Base-by-base conservation (phyloP, 2,888 invertebrate species). In the Troilus luridus region DNA sequence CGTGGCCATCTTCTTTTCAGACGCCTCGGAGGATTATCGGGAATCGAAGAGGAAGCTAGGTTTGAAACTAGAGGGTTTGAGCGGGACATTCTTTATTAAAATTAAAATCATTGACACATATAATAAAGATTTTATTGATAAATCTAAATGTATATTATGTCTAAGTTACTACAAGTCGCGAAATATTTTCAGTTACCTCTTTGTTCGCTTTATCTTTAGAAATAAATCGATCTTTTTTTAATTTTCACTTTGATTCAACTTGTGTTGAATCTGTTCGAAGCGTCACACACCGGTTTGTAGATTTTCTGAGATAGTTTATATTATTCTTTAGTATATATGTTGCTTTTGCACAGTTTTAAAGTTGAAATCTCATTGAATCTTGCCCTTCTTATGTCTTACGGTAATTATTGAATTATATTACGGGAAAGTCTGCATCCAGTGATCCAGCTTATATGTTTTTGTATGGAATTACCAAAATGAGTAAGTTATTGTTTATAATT, bases 401-500 rank as follows among this genome's bases (percentile, higher is more conserved):
- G 9, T 19, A 41, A 41, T 77, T 77, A 27, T 77, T 77, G 41
- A 77, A 56, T 27, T 11, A 12, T 85, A 58, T 54, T 54, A n/a
- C 56, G 5, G n/a, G 56, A 85, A 21, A 85, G 21, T 85, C 41
- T 41, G 41, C 41, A 41, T 41, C 1, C 2, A 56, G 56, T n/a
- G n/a, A 56, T 85, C 54, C 56, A 56, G 85, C n/a, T 56, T 85
- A 56, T 85, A 85, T 85, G 85, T 85, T 85, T 54, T 85, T 85
- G 56, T 85, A n/a, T 56, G 85, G 56, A 56, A 85, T 85, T n/a
- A 85, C 85, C 56, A 85, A 85, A 85, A 85, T 85, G 85, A 85
- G 85, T 85, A 56, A 85, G 85, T 85, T 85, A n/a, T 17, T 14
- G 0, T 81, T 7, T 54, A n/a, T 85, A 17, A 17, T 41, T 12